These are phyloP conservation scores for Diadophis punctatus DNA, from an alignment of 2,113 vertebrate species.

Conservation along the genomic window DNA sequence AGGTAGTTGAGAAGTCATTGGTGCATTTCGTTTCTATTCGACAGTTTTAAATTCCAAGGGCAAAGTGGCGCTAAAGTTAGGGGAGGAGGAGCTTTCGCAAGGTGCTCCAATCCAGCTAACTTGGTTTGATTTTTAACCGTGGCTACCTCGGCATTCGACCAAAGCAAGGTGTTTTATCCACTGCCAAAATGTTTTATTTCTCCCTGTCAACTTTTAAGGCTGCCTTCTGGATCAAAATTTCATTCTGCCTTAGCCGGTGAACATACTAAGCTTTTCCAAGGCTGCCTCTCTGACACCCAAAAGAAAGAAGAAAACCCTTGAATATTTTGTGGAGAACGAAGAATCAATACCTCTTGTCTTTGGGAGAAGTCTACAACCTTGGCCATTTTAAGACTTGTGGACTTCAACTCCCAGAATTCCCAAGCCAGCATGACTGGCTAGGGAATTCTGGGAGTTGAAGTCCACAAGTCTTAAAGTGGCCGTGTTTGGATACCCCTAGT, in stretches of 20 bases:
- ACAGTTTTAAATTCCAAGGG: background rate
- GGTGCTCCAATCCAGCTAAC: background rate
- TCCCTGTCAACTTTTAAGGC: background rate
- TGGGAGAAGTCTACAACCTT: background rate
- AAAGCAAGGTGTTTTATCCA: background rate
- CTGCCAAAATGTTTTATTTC: background rate
- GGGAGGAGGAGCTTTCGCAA: background rate
- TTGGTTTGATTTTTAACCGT: background rate
- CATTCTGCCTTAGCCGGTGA: background rate
- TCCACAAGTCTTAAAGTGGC: background rate
- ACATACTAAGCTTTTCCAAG: background rate
- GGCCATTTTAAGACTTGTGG: background rate
- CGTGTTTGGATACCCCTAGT: background rate
- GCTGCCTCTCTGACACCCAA: too few species aligned
- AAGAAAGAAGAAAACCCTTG: background rate
- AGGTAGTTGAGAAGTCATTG: conserved; percentile 48
- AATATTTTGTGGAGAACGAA: background rate
- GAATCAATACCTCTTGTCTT: background rate
- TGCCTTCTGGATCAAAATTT: background rate
- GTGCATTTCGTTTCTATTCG: conserved; percentile 40
- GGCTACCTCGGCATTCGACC: conserved; percentile 24
- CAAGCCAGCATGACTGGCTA: background rate
- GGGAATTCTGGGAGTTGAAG: background rate
- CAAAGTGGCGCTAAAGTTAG: background rate
- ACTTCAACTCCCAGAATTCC: background rate